Base-by-base conservation (phyloP, 2,797 vertebrate species). In the Buceros bicornis region DNA sequence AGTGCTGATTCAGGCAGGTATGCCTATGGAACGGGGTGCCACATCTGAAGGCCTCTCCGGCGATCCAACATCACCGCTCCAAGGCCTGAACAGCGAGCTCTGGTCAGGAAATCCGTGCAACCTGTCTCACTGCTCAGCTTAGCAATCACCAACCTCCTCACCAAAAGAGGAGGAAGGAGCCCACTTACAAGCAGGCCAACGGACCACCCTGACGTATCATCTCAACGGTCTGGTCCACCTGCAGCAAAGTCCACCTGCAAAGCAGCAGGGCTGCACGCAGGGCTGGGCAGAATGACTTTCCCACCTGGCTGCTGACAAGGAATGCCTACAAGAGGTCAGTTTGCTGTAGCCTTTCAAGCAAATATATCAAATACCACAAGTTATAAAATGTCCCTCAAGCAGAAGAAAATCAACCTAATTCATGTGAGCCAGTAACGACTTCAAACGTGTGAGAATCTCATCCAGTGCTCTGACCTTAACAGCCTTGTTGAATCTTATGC, bases 401-500 rank as follows among this genome's bases (percentile, higher is more conserved):
- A 87, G 54, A 42, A 83, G 33, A 86, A 89, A 81, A 76, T 1
- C 19, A 66, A 33, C 6, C 40, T 83, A 35, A 80, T 76, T 78
- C 16, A 45, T 1, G 11, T 31, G 16, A 84, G 29, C 12, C 28
- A 62, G 5, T 33, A 76, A 40, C 45, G 19, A 57, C n/a, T 54
- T 64, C n/a, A 60, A 48, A 60, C 7, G 6, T 6, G 3, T 43
- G 9, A 72, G 28, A 82, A 61, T 19, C 25, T 66, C 13, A 58
- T 51, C 82, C 20, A 35, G 8, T 11, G 10, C 28, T 82, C 87
- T 48, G 97, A 99, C 99, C 99, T 99, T 99, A 45, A 99, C 99
- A 13, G 99, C 99, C 83, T 99, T 99, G 97, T 99, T 99, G 96
- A 99, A 99, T 97, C 98, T 99, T 79, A 98, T 74, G 89, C 99